Evolutionary conservation across 1,140 invertebrate genomes (phyloP), one percentile per base, ranked within the genome.

Genomic region (Drosophila azteca): DNA sequence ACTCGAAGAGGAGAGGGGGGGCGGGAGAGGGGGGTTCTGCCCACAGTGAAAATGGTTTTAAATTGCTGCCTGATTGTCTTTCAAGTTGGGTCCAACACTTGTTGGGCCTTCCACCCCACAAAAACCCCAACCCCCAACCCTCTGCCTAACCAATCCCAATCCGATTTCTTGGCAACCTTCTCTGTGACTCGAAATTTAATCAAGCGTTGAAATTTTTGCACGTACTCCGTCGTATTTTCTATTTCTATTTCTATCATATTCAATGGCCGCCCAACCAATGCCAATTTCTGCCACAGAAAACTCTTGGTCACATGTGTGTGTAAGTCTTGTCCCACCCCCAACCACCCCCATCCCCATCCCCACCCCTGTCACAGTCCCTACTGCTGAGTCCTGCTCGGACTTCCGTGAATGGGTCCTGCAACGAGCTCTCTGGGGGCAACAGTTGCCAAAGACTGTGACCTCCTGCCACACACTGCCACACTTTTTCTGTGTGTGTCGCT

Each of bases 61-160:
- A 88, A 88, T 88, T 88, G 83, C 83, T 85, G 83, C 79, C 78
- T 88, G 82, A 88, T 87, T 87, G 82, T 87, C 82, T 82, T 88
- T 87, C 75, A 78, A 72, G 74, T 88, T 82, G 82, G 67, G 64
- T 3, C 60, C 74, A 63, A 79, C 79, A 83, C 70, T 82, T 87
- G 78, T 79, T 78, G 77, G 64, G 60, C 63, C n/a, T 51, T 53
- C 17, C 59, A 50, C 20, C 26, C 62, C 59, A 59, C n/a, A n/a
- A n/a, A 63, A 20, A 20, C 17, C 17, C 1, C 17, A 20, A 20
- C 17, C 17, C 17, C 17, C 17, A 20, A 20, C 17, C 17, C 17
- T 6, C 17, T 44, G 29, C 29, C 8, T 0, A 20, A 20, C 6
- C 29, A 29, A 7, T 6, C 1, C 29, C 29, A 13, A 13, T 13